phyloP scores from a whole-genome alignment of 2,797 vertebrate genomes.

The Myotis pilosus region DNA sequence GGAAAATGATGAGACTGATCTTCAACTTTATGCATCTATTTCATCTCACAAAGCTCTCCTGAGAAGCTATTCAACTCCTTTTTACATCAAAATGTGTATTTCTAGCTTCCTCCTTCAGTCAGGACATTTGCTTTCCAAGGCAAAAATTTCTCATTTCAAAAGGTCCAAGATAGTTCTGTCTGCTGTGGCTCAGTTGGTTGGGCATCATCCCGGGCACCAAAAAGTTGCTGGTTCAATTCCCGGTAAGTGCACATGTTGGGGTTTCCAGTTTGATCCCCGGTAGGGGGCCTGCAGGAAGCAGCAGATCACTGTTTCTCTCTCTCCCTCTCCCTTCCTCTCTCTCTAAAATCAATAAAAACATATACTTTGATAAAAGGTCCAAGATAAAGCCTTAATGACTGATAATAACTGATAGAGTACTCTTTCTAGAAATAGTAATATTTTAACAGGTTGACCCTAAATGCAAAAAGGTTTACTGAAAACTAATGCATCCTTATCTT shows the following conservation, averaged over 20 bases:
- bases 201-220: no score
- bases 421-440: background rate
- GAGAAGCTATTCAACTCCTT: background rate
- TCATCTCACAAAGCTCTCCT: background rate
- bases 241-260: no score
- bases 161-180: background rate
- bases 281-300: no score
- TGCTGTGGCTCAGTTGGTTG: no score
- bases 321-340: no score
- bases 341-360: no score
- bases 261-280: no score
- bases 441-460: background rate
- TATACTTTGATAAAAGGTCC: background rate
- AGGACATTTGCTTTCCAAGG: background rate
- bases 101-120: background rate
- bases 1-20: background rate
- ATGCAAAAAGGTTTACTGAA: background rate
- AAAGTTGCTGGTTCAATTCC: no score
- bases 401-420: background rate
- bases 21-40: background rate
- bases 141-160: slow-evolving; percentile 27
- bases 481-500: background rate
- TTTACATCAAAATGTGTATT: background rate
- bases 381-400: background rate
- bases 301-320: no score